Percentiles rank a stretch among this genome's conserved stretches.
These are phyloP conservation scores for Folsomia manolachei DNA, from an alignment of 2,888 invertebrate genomes.

Conservation along the genomic window DNA sequence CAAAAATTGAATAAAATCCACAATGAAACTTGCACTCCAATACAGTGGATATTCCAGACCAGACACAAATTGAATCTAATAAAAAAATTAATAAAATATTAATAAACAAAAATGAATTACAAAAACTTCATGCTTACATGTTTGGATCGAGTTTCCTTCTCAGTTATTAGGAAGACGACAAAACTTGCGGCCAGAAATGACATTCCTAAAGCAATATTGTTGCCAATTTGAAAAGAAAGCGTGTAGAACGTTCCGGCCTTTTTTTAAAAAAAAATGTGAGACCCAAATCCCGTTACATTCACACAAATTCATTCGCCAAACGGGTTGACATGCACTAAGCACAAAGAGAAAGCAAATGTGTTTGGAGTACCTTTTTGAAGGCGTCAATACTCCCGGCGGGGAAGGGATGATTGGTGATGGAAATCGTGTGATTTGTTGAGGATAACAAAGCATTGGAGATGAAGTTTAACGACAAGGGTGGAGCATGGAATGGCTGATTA, in stretches of 20 bases:
- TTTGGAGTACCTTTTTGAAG: no score
- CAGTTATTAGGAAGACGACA: slow-evolving; percentile 61
- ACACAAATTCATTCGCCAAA: no score
- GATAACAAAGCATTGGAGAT: slow-evolving; percentile 62
- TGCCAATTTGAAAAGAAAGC: slow-evolving; percentile 45
- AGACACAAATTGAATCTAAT: slow-evolving; percentile 70
- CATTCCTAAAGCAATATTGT: slow-evolving; percentile 68
- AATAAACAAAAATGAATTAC: no score
- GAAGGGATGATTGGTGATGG: slow-evolving; percentile 66
- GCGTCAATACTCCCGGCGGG: slow-evolving; percentile 63
- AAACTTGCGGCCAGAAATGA: slow-evolving; percentile 57
- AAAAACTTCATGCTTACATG: no score
- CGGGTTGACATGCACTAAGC: no score
- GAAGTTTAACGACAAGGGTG: slow-evolving; percentile 66
- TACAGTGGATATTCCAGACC: slow-evolving; percentile 66
- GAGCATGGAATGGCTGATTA: slow-evolving; percentile 73
- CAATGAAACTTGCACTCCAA: slow-evolving; percentile 69
- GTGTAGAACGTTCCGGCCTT: slow-evolving; percentile 22
- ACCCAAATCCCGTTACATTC: no score
- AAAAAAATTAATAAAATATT: no score
- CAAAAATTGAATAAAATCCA: slow-evolving; percentile 66
- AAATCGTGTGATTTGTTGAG: slow-evolving; percentile 52
- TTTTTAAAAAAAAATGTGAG: no score
- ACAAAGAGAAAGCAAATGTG: no score
- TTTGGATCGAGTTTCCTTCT: slow-evolving; percentile 66